Percentiles rank a stretch among this genome's conserved stretches.
Conservation (phyloP, 2,113 vertebrate genomes). For the Manacus vitellinus region DNA sequence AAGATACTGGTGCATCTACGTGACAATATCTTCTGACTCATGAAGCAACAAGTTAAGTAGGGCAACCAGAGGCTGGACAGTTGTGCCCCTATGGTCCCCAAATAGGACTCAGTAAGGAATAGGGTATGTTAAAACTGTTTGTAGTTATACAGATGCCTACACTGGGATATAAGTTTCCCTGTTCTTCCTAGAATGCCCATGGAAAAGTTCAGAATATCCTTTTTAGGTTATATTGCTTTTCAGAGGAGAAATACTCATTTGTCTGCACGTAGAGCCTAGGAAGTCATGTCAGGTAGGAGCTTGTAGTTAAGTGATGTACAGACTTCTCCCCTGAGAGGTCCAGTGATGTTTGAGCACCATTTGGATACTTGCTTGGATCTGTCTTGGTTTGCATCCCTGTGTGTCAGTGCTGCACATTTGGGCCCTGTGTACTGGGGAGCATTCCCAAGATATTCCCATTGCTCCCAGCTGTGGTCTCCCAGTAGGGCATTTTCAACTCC, state of each 20-base stretch:
- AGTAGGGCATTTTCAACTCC: background rate
- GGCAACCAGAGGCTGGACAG: background rate
- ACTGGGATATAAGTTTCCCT: background rate
- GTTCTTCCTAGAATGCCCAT: background rate
- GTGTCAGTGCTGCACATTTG: background rate
- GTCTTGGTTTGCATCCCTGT: background rate
- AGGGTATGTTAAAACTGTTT: background rate
- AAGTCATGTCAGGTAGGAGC: background rate
- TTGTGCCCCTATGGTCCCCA: background rate
- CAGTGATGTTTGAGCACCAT: background rate
- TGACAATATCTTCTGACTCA: background rate
- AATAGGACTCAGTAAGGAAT: background rate
- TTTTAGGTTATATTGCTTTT: background rate
- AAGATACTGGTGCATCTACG: background rate
- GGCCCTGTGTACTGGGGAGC: background rate
- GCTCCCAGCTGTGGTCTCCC: background rate
- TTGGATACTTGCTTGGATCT: background rate
- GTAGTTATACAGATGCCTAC: background rate
- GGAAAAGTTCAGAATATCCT: background rate
- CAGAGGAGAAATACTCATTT: background rate
- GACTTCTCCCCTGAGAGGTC: background rate
- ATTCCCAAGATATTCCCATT: background rate
- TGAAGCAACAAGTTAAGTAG: background rate
- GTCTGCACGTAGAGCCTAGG: background rate
- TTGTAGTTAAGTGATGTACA: background rate